These are phyloP conservation scores for Dinoponera quadriceps DNA, from an alignment of 1,140 invertebrate species.

Conservation along the genomic window DNA sequence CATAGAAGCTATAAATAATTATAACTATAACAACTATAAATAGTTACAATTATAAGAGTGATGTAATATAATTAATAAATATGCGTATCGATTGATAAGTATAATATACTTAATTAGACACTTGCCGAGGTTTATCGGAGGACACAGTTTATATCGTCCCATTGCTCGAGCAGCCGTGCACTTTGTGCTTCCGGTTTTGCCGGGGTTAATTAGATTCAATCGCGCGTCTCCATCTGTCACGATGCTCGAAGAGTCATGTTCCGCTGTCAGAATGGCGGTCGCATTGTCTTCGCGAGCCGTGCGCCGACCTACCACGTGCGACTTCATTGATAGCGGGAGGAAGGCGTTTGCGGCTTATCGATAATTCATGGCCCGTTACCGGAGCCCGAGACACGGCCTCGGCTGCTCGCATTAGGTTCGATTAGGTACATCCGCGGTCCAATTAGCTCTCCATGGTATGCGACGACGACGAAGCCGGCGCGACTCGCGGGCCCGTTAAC, in stretches of 20 bases:
- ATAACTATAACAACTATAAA: too few species aligned
- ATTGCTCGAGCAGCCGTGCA: neutral
- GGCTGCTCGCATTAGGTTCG: constrained; percentile 64
- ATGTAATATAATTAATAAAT: too few species aligned
- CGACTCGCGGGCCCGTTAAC: constrained; percentile 9
- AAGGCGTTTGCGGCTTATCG: constrained; percentile 66
- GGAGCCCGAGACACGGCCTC: constrained; percentile 51
- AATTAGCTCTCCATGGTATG: constrained; percentile 62
- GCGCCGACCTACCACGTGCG: constrained; percentile 30
- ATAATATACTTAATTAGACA: too few species aligned
- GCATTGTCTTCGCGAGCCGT: constrained; percentile 30
- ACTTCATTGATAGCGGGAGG: constrained; percentile 60
- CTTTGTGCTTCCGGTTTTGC: neutral
- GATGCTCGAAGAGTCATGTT: constrained; percentile 27
- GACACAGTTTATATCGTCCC: neutral
- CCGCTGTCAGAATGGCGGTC: neutral
- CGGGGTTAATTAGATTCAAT: constrained; percentile 25
- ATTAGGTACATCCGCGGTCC: constrained; percentile 67
- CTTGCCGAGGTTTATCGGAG: neutral
- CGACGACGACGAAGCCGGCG: constrained; percentile 32
- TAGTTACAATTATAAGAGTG: too few species aligned
- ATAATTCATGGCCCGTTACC: constrained; percentile 69
- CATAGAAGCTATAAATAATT: too few species aligned
- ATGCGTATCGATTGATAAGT: too few species aligned
- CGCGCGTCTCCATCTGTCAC: constrained; percentile 20